These are phyloP conservation scores for Lasioglossum marginatum DNA, from an alignment of 2,888 invertebrate species.

Conservation along the genomic window DNA sequence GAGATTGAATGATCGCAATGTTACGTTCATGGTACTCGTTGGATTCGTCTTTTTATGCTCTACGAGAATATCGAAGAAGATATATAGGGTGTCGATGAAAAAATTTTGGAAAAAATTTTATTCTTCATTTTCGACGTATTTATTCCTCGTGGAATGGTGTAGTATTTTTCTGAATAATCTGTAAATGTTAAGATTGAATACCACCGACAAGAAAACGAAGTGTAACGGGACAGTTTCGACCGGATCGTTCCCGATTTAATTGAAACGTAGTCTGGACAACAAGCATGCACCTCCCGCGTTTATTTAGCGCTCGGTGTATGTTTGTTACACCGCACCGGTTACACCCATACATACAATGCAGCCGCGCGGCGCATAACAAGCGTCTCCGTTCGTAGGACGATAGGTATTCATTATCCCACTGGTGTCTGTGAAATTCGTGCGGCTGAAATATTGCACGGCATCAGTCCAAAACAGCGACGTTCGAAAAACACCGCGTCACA, in stretches of 20 bases:
- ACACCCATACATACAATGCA: constrained; percentile 30
- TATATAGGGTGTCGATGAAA: too few species aligned
- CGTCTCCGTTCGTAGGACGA: background rate
- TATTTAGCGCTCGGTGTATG: constrained; percentile 12
- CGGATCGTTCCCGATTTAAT: background rate
- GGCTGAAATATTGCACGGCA: constrained; percentile 51
- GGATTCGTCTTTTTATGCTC: background rate
- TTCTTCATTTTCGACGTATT: background rate
- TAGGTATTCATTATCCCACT: constrained; percentile 37
- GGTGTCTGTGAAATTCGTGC: constrained; percentile 33
- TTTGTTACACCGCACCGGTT: too few species aligned
- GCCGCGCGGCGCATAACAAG: background rate
- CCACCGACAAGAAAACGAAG: background rate
- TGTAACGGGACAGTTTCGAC: background rate
- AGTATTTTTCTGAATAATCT: background rate
- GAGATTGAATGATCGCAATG: background rate
- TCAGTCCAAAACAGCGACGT: constrained; percentile 45
- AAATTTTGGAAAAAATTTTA: background rate
- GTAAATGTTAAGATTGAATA: background rate
- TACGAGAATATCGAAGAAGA: too few species aligned
- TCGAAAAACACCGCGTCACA: constrained; percentile 36
- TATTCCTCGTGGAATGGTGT: background rate
- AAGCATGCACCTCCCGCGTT: background rate
- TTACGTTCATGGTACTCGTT: background rate
- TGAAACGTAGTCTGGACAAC: background rate